phyloP scores from a whole-genome alignment of 1,140 invertebrate species.

The Triops longicaudatus region DNA sequence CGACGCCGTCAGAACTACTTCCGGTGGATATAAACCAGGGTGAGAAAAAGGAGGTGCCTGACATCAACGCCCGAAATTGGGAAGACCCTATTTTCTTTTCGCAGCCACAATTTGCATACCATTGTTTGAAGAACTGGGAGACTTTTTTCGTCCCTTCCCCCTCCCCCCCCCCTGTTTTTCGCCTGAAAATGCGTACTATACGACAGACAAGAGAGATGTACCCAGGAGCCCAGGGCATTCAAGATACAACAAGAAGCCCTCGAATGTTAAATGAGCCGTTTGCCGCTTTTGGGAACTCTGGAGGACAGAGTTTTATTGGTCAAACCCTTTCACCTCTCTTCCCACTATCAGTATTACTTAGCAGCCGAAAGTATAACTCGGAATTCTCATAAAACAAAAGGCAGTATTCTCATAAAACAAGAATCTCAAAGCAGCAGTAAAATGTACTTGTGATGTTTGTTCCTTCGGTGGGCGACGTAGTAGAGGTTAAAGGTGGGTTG shows the following conservation, averaged over 20 bases:
- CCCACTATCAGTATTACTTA: background rate
- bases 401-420: too few relatives aligned
- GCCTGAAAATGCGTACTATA: background rate
- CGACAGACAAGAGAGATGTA: background rate
- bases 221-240: background rate
- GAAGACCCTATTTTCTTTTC: background rate
- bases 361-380: background rate
- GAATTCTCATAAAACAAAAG: background rate
- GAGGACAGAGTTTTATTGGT: background rate
- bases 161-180: background rate
- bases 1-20: slow-evolving; percentile 5
- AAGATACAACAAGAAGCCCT: background rate
- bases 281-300: background rate
- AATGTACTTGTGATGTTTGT: background rate
- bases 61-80: background rate
- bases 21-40: slow-evolving; percentile 10
- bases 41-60: slow-evolving; percentile 5
- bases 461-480: background rate
- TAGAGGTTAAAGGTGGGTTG: background rate
- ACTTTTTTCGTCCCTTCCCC: background rate
- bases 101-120: slow-evolving; percentile 8
- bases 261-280: slow-evolving; percentile 1
- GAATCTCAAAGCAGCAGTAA: too few relatives aligned
- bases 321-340: background rate
- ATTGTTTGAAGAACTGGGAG: background rate